A percentile compares a stretch with the other conserved stretches of the same genome.
phyloP scores from a whole-genome alignment of 2,888 invertebrate genomes.

The Drosophila acutilabella region DNA sequence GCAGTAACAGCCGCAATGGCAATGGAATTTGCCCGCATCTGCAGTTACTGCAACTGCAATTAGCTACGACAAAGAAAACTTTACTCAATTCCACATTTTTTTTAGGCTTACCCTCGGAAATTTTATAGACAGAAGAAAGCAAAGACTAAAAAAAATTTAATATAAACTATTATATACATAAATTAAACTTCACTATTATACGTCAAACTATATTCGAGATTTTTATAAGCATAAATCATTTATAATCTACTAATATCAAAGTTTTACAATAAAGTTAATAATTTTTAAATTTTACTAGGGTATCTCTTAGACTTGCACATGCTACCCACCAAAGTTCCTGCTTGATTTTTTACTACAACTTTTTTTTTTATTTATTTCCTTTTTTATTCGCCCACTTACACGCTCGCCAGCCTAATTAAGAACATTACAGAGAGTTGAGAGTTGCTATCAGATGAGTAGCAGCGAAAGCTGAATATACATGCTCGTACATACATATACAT shows the following conservation, averaged over 20 bases:
- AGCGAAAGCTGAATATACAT: slow-evolving; percentile 2
- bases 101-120: not conserved
- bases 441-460: not conserved
- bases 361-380: slow-evolving; percentile 8
- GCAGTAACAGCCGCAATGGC: not conserved
- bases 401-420: slow-evolving; percentile 62
- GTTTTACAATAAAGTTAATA: too few relatives aligned
- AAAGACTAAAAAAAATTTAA: too few relatives aligned
- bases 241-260: too few relatives aligned
- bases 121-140: not conserved
- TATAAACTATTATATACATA: too few relatives aligned
- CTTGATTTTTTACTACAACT: not conserved
- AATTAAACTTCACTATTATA: too few relatives aligned
- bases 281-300: not conserved
- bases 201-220: too few relatives aligned
- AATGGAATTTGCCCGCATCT: slow-evolving; percentile 30
- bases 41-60: slow-evolving; percentile 63
- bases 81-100: slow-evolving; percentile 22
- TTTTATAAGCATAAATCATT: too few relatives aligned
- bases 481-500: not conserved
- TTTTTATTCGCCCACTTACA: slow-evolving; percentile 24
- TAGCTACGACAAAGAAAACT: slow-evolving; percentile 55
- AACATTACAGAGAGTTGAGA: slow-evolving; percentile 45
- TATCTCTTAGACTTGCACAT: not conserved
- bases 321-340: not conserved